Conservation (phyloP, 1,140 invertebrate genomes). For the Ganaspis sp. region DNA sequence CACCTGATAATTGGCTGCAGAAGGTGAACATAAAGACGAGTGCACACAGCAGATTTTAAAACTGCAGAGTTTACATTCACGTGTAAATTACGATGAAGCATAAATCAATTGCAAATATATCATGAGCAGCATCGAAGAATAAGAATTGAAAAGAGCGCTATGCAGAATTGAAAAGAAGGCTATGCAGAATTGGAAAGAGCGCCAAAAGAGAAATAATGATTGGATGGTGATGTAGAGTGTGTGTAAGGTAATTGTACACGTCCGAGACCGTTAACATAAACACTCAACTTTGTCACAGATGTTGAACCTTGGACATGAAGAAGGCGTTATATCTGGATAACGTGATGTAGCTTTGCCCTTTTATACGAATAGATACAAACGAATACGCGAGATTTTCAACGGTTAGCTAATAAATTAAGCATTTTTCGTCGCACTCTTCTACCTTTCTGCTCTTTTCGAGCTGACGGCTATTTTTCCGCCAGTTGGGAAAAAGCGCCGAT, state of each 20-base stretch:
- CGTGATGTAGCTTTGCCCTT: constrained; percentile 5
- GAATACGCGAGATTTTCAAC: constrained; percentile 41
- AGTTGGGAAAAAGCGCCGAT: constrained; percentile 50
- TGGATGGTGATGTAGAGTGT: not conserved
- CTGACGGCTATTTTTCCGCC: constrained; percentile 35
- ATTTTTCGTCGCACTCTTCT: constrained; percentile 51
- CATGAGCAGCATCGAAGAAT: too few species aligned
- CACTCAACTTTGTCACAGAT: constrained; percentile 48
- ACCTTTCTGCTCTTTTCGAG: constrained; percentile 37
- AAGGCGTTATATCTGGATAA: constrained; percentile 32
- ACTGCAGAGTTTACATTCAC: too few species aligned
- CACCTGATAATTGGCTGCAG: too few species aligned
- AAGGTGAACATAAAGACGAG: too few species aligned
- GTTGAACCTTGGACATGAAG: constrained; percentile 48
- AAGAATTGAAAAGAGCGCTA: not conserved
- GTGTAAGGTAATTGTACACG: not conserved
- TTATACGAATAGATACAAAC: not conserved
- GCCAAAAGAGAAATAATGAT: not conserved
- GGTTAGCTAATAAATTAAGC: constrained; percentile 53
- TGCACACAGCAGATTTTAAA: too few species aligned
- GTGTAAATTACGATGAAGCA: too few species aligned
- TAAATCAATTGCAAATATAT: too few species aligned
- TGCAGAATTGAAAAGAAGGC: not conserved
- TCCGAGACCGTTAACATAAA: not conserved
- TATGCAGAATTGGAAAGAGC: not conserved